phyloP scores from a whole-genome alignment of 2,113 vertebrate genomes.

The Tragelaphus imberbis region DNA sequence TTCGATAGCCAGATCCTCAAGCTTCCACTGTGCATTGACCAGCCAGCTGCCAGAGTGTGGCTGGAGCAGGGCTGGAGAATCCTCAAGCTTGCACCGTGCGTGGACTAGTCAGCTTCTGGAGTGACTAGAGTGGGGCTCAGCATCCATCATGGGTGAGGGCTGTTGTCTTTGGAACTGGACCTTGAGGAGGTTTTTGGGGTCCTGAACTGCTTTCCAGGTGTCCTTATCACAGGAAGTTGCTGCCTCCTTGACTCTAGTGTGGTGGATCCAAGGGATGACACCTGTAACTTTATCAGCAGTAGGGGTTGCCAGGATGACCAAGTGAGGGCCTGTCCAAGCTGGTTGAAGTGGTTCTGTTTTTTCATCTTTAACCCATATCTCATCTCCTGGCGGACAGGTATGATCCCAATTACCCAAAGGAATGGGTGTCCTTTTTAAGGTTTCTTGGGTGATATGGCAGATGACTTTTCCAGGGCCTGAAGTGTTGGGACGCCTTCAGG shows the following conservation, averaged over 20 bases:
- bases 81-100: rapidly evolving
- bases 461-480: not conserved
- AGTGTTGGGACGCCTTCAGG: not conserved
- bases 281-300: not conserved
- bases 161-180: not conserved
- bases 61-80: not conserved
- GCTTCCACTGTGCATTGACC: rapidly evolving
- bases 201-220: not conserved
- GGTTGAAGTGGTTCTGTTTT: not conserved
- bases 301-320: not conserved
- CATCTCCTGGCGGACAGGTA: not conserved
- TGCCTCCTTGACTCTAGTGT: not conserved
- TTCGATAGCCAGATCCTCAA: not conserved
- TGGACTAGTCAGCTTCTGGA: not conserved
- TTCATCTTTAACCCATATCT: not conserved
- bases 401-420: not conserved
- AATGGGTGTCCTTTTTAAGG: not conserved
- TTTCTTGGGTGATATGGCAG: not conserved
- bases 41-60: not conserved
- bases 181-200: not conserved
- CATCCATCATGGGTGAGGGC: rapidly evolving
- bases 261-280: not conserved
- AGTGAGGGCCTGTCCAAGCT: not conserved
- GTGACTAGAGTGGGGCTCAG: not conserved
- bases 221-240: not conserved